A percentile compares a stretch with the other conserved stretches of the same genome.
These are phyloP conservation scores for Apoda limacodes DNA, from an alignment of 2,888 invertebrate genomes.

Conservation along the genomic window DNA sequence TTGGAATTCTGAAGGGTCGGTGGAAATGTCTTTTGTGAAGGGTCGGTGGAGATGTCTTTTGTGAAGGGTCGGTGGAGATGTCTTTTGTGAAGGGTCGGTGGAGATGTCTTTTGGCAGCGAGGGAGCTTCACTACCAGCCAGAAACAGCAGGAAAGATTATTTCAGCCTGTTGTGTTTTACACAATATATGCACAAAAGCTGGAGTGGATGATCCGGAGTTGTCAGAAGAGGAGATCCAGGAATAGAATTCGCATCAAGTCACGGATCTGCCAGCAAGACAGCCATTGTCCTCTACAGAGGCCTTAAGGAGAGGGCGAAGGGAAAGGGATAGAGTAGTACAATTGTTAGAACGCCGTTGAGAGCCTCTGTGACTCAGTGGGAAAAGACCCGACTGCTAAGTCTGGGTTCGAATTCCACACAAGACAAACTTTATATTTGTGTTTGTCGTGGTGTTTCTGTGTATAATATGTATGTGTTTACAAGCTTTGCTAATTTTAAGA, in stretches of 20 bases:
- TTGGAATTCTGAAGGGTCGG: conserved; percentile 2
- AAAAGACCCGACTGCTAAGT: no score
- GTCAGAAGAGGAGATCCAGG: not conserved
- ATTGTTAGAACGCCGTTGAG: not conserved
- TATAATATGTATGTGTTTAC: no score
- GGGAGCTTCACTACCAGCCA: conserved; percentile 5
- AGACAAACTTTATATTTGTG: no score
- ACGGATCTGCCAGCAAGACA: not conserved
- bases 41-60: conserved; percentile 5
- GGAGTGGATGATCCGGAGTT: not conserved
- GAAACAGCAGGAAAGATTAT: conserved; percentile 5
- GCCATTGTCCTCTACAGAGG: not conserved
- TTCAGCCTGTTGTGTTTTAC: conserved; percentile 8
- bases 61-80: conserved; percentile 3
- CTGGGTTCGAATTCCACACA: no score
- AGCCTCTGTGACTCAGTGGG: no score
- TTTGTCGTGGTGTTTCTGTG: no score
- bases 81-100: conserved; percentile 5
- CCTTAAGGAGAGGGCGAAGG: not conserved
- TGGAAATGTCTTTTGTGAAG: no score
- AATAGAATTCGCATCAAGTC: not conserved
- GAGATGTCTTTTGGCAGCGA: conserved; percentile 5
- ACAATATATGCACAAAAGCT: conserved; percentile 4
- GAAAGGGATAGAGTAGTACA: not conserved
- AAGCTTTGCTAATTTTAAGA: no score